Conservation (phyloP, 1,140 invertebrate species). For the Euwallacea similis region DNA sequence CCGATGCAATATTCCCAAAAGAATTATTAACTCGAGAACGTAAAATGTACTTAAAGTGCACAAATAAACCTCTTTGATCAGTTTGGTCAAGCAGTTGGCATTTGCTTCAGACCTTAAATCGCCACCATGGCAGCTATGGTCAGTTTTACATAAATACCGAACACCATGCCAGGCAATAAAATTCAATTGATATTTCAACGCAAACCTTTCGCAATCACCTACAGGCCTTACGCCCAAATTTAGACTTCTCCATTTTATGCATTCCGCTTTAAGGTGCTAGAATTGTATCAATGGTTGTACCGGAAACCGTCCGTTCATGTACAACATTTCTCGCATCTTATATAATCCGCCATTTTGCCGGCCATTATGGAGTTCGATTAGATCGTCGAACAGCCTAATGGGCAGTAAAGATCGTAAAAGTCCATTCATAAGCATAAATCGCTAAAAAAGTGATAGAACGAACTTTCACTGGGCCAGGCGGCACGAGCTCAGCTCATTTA, state of each 20-base stretch:
- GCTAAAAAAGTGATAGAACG: slow-evolving; percentile 33
- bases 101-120: too few species aligned
- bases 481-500: slow-evolving; percentile 33
- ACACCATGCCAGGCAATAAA: not conserved
- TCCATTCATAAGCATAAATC: slow-evolving; percentile 41
- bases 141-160: too few species aligned
- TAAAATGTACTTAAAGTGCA: too few species aligned
- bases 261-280: slow-evolving; percentile 23
- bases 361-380: slow-evolving; percentile 37
- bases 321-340: slow-evolving; percentile 37
- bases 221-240: slow-evolving; percentile 8
- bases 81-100: too few species aligned
- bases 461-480: slow-evolving; percentile 38
- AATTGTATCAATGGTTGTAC: slow-evolving; percentile 32
- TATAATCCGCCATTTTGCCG: slow-evolving; percentile 30
- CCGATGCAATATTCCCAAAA: too few species aligned
- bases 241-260: slow-evolving; percentile 16
- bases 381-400: slow-evolving; percentile 39
- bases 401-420: slow-evolving; percentile 38
- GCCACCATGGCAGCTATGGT: too few species aligned
- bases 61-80: too few species aligned
- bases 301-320: slow-evolving; percentile 35
- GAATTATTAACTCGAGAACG: too few species aligned
- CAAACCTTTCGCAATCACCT: not conserved
- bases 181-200: not conserved